These are phyloP conservation scores for Drosophila nigromelanica DNA, from an alignment of 1,140 invertebrate genomes.

Conservation along the genomic window DNA sequence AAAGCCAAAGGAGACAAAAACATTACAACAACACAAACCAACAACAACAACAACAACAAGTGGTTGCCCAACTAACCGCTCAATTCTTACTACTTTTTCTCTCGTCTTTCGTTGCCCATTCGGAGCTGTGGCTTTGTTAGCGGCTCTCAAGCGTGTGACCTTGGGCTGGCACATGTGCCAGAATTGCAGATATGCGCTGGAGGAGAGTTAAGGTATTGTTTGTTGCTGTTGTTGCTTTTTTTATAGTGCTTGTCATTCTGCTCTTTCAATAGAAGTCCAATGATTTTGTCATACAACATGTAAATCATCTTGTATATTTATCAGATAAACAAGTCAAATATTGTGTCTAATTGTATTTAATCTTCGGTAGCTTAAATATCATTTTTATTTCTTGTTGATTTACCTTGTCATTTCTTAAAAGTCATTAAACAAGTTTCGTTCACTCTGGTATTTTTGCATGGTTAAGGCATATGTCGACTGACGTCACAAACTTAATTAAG, in stretches of 20 bases:
- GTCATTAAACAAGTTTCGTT: constrained; percentile 5
- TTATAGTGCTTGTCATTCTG: neutral
- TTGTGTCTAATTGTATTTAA: neutral
- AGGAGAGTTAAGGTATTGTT: constrained; percentile 5
- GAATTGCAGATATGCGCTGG: constrained; percentile 54
- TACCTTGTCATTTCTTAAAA: constrained; percentile 3
- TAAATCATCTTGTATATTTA: no score
- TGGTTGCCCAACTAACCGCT: constrained; percentile 73
- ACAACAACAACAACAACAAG: constrained; percentile 64
- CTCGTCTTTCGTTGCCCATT: neutral
- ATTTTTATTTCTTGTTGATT: neutral
- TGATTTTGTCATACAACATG: neutral
- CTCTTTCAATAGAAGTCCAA: neutral
- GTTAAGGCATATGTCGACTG: neutral
- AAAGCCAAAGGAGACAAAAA: constrained; percentile 42
- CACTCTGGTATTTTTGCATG: no score
- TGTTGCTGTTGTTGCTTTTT: neutral
- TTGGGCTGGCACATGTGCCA: constrained; percentile 64
- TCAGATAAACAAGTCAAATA: no score
- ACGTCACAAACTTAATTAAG: constrained; percentile 32
- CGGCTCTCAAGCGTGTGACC: constrained; percentile 58
- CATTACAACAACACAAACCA: constrained; percentile 31
- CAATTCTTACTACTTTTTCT: constrained; percentile 54
- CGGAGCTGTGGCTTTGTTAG: constrained; percentile 18
- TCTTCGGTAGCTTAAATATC: neutral